These are phyloP conservation scores for Botia kubotai DNA, from an alignment of 2,797 vertebrate genomes.

Conservation along the genomic window DNA sequence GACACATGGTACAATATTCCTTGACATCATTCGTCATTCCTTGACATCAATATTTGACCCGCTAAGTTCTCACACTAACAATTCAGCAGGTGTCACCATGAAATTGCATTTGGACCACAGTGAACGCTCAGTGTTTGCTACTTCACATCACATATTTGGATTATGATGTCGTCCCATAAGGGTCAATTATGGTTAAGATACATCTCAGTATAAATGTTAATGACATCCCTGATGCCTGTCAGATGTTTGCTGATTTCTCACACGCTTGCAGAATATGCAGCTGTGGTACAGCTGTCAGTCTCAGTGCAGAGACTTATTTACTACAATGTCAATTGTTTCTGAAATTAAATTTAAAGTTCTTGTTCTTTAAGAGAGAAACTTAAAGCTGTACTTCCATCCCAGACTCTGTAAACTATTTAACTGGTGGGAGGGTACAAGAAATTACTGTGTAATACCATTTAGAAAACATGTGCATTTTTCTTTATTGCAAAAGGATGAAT, in stretches of 20 bases:
- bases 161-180: not conserved
- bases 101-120: not conserved
- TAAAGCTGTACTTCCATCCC: not conserved
- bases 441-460: not conserved
- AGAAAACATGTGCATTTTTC: not conserved
- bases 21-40: not conserved
- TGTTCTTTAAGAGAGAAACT: not conserved
- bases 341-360: not conserved
- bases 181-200: not conserved
- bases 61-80: not conserved
- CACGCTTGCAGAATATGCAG: conserved; percentile 2
- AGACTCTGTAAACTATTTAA: not conserved
- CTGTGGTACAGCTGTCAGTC: not conserved
- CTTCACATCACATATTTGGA: conserved; percentile 5
- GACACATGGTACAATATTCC: not conserved
- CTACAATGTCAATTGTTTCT: not conserved
- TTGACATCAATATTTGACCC: not conserved
- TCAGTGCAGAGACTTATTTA: not conserved
- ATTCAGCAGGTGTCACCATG: not conserved
- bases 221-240: conserved; percentile 1
- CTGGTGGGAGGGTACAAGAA: not conserved
- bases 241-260: conserved; percentile 11
- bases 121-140: not conserved
- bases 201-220: conserved; percentile 26
- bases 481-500: not conserved